Evolutionary conservation across 2,113 vertebrate species (phyloP).

Genomic region (Sardina pilchardus): DNA sequence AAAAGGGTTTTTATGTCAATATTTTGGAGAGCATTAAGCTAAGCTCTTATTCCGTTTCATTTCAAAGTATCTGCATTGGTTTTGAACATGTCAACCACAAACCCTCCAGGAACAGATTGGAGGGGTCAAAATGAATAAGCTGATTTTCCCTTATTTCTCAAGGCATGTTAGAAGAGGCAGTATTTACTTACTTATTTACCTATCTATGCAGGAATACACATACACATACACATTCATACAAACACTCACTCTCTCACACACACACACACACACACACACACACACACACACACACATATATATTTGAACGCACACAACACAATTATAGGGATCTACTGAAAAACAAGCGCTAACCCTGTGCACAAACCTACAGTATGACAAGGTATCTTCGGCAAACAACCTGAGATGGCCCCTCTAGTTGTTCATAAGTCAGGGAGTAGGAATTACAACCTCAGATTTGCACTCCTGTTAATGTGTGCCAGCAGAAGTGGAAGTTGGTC

Average conservation of each 20-base stretch:
- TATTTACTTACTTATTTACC: neutral
- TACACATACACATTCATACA: neutral
- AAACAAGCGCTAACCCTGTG: neutral
- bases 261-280: neutral
- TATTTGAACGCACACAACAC: neutral
- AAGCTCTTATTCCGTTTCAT: no score
- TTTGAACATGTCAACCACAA: no score
- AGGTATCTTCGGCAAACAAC: neutral
- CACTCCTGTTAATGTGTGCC: slow-evolving; percentile 8
- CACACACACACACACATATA: no score
- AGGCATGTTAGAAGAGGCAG: neutral
- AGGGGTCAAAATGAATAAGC: neutral
- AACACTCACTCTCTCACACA: neutral
- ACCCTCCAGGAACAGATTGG: no score
- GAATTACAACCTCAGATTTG: neutral
- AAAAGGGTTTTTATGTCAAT: no score
- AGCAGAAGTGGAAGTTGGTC: slow-evolving; percentile 31
- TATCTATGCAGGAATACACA: neutral
- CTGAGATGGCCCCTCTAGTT: neutral
- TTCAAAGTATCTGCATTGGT: no score
- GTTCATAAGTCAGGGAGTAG: neutral
- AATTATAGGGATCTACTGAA: neutral
- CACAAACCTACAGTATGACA: neutral
- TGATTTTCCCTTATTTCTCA: neutral
- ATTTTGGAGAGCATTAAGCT: no score